Evolutionary conservation across 1,140 invertebrate genomes (phyloP), one percentile per base, ranked within the genome.

Genomic region (Brachionus angularis): DNA sequence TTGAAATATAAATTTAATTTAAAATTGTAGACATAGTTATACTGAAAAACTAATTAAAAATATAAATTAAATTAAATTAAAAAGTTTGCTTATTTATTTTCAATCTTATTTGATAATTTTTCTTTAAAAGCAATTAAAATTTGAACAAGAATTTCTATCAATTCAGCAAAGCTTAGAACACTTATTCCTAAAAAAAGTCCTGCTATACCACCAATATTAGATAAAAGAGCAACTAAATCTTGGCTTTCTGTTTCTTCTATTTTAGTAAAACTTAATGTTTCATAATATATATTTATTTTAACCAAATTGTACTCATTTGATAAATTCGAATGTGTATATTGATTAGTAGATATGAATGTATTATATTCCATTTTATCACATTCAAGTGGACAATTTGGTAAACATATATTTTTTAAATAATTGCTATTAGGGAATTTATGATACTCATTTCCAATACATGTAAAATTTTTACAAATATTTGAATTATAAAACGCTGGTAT

Each of bases 101-200:
- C 25, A 1, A 21, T 23, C 14, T 18, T 18, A 47, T 14, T 47
- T n/a, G n/a, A n/a, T n/a, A n/a, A n/a, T 47, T 47, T 47, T 18
- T n/a, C 25, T 47, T 47, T 47, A 1, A 47, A 3, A 49, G 27
- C 21, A 12, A 23, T 18, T 23, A 52, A 12, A 25, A 55, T 55
- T 55, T 34, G 29, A 3, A 55, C 8, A 2, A 55, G 12, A 34
- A 55, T 55, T 55, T 64, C 61, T 1, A 64, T 44, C 29, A 64
- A 27, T 47, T 64, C 36, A 5, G 23, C 36, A 44, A 44, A 5
- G 23, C 34, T 64, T 5, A 64, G 61, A n/a, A 64, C 3, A 33
- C 58, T 64, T 5, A 18, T 44, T 12, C 61, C 39, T 8, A 64
- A 18, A 44, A 64, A 64, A 47, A 64, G 36, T 2, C 61, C 12